Evolutionary conservation across 30 jellyfish, hydroid and myxozoan species (phyloP).

Genomic region (Nemopilema nomurai): DNA sequence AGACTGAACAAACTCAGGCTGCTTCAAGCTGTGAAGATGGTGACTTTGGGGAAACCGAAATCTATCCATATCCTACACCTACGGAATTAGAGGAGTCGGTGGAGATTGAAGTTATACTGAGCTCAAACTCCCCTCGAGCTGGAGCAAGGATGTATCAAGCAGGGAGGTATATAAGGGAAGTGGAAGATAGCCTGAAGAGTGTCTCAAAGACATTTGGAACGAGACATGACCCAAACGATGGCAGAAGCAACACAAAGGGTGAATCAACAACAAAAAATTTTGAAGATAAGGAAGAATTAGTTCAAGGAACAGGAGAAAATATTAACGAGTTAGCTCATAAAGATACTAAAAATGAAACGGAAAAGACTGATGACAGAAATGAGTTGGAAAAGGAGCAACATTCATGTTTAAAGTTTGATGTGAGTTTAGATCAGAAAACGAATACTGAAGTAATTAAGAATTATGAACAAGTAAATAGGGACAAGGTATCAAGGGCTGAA

Average conservation of each 20-base stretch:
- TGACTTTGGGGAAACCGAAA: conserved; percentile 33
- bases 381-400: neutral
- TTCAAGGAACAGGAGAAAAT: neutral
- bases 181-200: conserved; percentile 20
- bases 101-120: conserved; percentile 52
- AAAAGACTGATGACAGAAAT: no score
- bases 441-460: neutral
- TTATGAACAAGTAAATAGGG: no score
- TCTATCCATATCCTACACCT: conserved; percentile 46
- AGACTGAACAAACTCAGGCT: neutral
- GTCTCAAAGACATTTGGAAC: neutral
- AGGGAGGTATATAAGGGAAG: conserved; percentile 48
- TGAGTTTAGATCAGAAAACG: no score
- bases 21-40: neutral
- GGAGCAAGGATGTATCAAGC: conserved; percentile 55
- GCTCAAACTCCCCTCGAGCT: conserved; percentile 41
- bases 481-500: neutral
- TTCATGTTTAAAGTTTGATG: neutral
- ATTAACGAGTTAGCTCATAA: neutral
- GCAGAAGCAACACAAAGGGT: neutral
- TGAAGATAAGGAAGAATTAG: neutral
- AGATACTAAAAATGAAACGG: neutral
- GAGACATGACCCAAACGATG: neutral
- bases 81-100: conserved; percentile 54
- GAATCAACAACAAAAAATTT: neutral